Evolutionary conservation across 2,888 invertebrate genomes (phyloP).

Genomic region (Thelaira solivaga): DNA sequence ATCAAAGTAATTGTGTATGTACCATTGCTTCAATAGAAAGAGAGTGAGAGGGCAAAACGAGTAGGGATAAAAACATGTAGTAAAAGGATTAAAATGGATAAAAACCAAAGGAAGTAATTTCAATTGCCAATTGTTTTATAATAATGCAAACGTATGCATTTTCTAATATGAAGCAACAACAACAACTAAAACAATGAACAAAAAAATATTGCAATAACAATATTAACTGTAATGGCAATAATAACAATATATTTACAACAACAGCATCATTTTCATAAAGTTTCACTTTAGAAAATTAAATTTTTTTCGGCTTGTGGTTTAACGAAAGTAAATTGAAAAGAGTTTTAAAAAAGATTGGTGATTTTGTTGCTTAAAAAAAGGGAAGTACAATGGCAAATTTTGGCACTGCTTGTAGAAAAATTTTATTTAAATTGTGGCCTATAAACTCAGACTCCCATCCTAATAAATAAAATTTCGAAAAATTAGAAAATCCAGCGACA

Average conservation of each 20-base stretch:
- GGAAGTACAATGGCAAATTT: no score
- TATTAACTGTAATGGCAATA: conserved; percentile 22
- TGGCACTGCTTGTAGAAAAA: no score
- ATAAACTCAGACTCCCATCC: no score
- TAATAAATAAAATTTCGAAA: no score
- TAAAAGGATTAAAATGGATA: conserved; percentile 59
- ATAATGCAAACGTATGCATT: conserved; percentile 60
- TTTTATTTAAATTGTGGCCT: no score
- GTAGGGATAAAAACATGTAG: conserved; percentile 5
- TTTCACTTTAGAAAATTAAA: conserved; percentile 61
- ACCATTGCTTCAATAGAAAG: no score
- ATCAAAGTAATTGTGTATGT: no score
- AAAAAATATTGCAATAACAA: conserved; percentile 13
- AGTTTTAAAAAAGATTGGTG: neutral
- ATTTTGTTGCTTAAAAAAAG: no score
- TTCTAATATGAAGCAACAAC: conserved; percentile 40
- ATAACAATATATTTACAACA: conserved; percentile 16
- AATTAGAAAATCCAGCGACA: no score
- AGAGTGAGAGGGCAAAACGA: no score
- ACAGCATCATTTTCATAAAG: conserved; percentile 40
- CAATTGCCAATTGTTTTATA: conserved; percentile 62
- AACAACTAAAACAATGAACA: conserved; percentile 12
- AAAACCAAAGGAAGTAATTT: conserved; percentile 60
- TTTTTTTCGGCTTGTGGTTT: conserved; percentile 39
- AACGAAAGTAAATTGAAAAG: neutral